These are phyloP conservation scores for Gulo gulo DNA, from an alignment of 2,113 vertebrate species.

Conservation along the genomic window DNA sequence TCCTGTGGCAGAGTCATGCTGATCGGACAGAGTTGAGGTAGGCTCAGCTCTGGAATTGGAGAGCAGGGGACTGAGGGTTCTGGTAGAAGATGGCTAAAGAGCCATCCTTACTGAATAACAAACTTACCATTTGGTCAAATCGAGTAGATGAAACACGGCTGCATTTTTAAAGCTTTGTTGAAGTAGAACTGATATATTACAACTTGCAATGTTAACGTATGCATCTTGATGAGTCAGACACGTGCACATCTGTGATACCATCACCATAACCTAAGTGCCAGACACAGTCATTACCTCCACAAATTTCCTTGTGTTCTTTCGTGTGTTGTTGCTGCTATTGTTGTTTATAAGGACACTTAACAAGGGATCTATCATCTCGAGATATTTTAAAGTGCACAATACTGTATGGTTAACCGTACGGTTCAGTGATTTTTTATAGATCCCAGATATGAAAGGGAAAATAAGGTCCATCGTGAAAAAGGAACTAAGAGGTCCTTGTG, in stretches of 20 bases:
- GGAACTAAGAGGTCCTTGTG: neutral
- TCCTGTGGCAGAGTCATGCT: neutral
- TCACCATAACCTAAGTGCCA: neutral
- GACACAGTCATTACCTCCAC: neutral
- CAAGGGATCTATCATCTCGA: neutral
- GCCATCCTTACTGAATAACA: neutral
- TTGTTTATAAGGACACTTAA: neutral
- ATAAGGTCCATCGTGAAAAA: neutral
- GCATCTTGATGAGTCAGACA: neutral
- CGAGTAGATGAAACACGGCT: neutral
- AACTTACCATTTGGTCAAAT: neutral
- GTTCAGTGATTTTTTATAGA: neutral
- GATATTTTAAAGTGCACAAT: neutral
- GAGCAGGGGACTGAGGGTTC: neutral
- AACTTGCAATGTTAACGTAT: neutral
- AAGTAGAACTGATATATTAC: neutral
- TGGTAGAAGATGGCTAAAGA: neutral
- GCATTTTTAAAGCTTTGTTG: neutral
- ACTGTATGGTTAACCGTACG: neutral
- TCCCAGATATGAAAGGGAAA: neutral
- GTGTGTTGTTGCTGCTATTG: neutral
- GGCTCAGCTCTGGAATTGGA: neutral
- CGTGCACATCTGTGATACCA: neutral
- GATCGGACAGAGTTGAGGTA: neutral
- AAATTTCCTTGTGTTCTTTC: neutral